Percentiles rank a stretch among this genome's conserved stretches.
phyloP scores from a whole-genome alignment of 53 echinoderm and acorn worm species.

The Holothuria scabra region DNA sequence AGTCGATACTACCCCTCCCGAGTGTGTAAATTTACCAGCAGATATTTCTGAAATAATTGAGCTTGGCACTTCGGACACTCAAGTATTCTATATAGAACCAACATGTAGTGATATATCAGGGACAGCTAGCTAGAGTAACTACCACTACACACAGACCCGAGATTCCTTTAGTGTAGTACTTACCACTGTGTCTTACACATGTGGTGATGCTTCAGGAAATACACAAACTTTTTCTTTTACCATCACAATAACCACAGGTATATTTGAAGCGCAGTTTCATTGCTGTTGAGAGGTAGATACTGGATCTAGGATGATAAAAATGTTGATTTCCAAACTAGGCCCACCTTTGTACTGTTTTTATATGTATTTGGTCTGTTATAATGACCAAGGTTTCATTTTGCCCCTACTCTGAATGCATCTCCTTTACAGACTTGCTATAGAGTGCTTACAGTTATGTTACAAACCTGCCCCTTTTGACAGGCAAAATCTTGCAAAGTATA shows the following conservation, averaged over 20 bases:
- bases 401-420: no score
- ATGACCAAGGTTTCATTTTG: no score
- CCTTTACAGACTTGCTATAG: no score
- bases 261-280: no score
- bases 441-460: no score
- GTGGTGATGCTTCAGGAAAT: constrained; percentile 60
- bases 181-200: constrained; percentile 59
- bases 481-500: no score
- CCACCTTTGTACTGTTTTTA: no score
- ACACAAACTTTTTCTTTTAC: constrained; percentile 59
- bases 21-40: constrained; percentile 16
- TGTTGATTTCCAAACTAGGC: no score
- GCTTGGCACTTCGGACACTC: constrained; percentile 10
- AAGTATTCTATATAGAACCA: constrained; percentile 53
- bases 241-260: constrained; percentile 58
- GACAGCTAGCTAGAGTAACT: background rate
- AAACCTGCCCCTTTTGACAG: no score
- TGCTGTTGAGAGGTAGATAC: no score
- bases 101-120: constrained; percentile 42
- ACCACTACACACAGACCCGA: constrained; percentile 18
- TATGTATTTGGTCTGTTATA: no score
- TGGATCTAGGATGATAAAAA: no score
- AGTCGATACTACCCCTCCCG: constrained; percentile 25
- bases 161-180: constrained; percentile 51
- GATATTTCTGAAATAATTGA: background rate